Evolutionary conservation across 2,888 invertebrate species (phyloP).

Genomic region (Epiblema foenella): DNA sequence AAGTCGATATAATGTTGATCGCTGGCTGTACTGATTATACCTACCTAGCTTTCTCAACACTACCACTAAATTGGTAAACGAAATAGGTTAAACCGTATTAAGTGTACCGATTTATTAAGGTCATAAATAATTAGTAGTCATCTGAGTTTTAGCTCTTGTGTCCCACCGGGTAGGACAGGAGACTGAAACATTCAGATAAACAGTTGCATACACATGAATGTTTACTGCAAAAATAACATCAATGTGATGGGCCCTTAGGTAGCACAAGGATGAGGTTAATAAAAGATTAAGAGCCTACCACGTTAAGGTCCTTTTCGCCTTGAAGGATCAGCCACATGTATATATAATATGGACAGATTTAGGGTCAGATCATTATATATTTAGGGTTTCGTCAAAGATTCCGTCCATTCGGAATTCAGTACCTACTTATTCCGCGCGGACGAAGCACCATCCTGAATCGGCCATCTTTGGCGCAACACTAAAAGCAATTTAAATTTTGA

Average conservation of each 20-base stretch:
- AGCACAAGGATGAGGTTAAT: background rate
- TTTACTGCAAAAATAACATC: background rate
- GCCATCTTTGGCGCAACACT: constrained; percentile 41
- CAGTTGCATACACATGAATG: background rate
- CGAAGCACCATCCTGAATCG: constrained; percentile 22
- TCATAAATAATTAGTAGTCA: constrained; percentile 6
- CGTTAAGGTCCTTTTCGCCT: constrained; percentile 2
- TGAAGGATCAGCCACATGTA: constrained; percentile 7
- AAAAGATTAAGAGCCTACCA: background rate
- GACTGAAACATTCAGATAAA: constrained; percentile 21
- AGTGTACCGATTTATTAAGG: constrained; percentile 25
- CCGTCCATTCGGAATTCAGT: constrained; percentile 28
- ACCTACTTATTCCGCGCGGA: constrained; percentile 20
- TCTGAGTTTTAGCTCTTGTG: constrained; percentile 13
- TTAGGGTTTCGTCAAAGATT: constrained; percentile 43
- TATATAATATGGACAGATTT: background rate
- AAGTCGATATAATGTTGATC: background rate
- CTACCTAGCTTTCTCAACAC: background rate
- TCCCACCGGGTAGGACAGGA: background rate
- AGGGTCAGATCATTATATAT: constrained; percentile 30
- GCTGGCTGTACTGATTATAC: background rate
- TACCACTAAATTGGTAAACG: constrained; percentile 18
- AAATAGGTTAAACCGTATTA: constrained; percentile 17
- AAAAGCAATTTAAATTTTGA: constrained; percentile 31
- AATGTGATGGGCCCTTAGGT: background rate